A percentile compares a stretch with the other conserved stretches of the same genome.
Evolutionary conservation across 2,797 vertebrate genomes (phyloP).

Genomic region (Cynopterus sphinx): DNA sequence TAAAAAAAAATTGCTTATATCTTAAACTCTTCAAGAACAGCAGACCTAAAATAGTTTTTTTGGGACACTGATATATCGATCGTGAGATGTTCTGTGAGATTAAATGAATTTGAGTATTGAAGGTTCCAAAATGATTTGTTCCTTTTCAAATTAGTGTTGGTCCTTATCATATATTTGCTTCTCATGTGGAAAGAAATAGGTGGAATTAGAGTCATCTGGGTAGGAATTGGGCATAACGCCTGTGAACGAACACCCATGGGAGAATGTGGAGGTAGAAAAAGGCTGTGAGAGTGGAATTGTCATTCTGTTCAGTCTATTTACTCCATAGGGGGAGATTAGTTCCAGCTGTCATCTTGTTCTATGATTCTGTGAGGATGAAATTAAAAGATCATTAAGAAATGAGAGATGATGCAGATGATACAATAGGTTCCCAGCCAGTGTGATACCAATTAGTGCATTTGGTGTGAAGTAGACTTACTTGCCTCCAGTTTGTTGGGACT

Average conservation of each 20-base stretch:
- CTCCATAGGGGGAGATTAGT: background rate
- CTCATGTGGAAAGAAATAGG: constrained; percentile 19
- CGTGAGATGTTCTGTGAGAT: background rate
- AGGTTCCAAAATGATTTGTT: background rate
- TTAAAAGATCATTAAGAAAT: background rate
- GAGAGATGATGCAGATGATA: background rate
- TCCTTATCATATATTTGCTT: background rate
- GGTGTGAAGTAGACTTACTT: background rate
- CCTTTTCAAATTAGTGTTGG: background rate
- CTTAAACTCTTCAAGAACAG: background rate
- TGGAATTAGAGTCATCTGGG: background rate
- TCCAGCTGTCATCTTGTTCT: constrained; percentile 12
- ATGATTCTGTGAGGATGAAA: constrained; percentile 34
- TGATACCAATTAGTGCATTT: background rate
- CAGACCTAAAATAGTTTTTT: background rate
- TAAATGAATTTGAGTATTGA: background rate
- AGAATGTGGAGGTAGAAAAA: background rate
- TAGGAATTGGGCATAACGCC: background rate
- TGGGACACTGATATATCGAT: background rate
- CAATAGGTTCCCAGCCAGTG: background rate
- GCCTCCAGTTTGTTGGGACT: constrained; percentile 21
- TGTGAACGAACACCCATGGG: background rate
- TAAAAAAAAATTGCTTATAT: background rate
- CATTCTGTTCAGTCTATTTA: background rate
- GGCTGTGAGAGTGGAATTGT: background rate